phyloP scores from a whole-genome alignment of 1,140 invertebrate species.

The Halyomorpha halys region DNA sequence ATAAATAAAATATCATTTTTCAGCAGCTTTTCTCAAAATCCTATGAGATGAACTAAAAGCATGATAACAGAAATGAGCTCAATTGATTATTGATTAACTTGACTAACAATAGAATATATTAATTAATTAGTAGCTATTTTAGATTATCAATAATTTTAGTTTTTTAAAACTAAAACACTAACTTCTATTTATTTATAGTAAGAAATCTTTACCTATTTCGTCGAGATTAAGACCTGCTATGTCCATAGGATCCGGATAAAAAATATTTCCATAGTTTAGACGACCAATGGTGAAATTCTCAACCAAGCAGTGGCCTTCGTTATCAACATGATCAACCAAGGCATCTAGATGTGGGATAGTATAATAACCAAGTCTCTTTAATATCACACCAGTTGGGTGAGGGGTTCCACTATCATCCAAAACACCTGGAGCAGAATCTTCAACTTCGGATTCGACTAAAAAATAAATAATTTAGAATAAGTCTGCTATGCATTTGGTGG shows the following conservation, averaged over 20 bases:
- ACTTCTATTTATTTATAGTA: no score
- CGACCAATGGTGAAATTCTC: slow-evolving; percentile 86
- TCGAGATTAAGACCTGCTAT: slow-evolving; percentile 83
- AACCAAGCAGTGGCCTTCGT: slow-evolving; percentile 71
- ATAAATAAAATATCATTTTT: background rate
- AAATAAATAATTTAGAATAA: no score
- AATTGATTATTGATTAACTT: no score
- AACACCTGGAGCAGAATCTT: slow-evolving; percentile 16
- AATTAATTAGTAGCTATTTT: no score
- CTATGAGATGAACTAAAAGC: no score
- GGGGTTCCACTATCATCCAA: slow-evolving; percentile 35
- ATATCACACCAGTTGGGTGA: slow-evolving; percentile 49
- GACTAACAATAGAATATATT: no score
- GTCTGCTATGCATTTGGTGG: no score
- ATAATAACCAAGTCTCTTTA: slow-evolving; percentile 71
- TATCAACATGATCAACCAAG: slow-evolving; percentile 47
- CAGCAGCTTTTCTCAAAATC: no score
- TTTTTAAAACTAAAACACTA: no score
- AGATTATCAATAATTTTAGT: no score
- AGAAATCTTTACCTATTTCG: slow-evolving; percentile 43
- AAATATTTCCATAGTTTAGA: slow-evolving; percentile 84
- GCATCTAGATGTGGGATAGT: slow-evolving; percentile 72
- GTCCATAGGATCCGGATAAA: slow-evolving; percentile 76
- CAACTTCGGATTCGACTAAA: slow-evolving; percentile 16
- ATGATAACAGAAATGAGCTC: no score